Percentiles rank a stretch among this genome's conserved stretches.
These are phyloP conservation scores for Julus scanicus DNA, from an alignment of 2,888 invertebrate species.

Conservation along the genomic window DNA sequence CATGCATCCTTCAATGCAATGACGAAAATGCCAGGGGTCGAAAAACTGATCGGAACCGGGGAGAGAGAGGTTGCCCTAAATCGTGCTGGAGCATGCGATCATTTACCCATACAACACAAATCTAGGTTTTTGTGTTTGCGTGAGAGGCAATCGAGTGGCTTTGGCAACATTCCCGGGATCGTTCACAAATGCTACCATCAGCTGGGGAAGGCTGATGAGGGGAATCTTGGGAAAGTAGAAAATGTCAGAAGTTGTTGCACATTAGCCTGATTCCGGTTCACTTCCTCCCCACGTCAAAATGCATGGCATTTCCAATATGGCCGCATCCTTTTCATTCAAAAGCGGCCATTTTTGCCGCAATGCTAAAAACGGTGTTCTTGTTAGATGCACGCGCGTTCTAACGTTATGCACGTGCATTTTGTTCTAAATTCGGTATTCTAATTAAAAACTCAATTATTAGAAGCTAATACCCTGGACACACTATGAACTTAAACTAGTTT, in stretches of 20 bases:
- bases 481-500: no score
- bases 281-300: no score
- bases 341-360: no score
- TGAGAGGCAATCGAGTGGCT: neutral
- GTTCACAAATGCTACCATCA: neutral
- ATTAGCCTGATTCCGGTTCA: no score
- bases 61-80: neutral
- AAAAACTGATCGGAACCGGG: slow-evolving; percentile 33
- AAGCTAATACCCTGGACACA: no score
- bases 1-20: neutral
- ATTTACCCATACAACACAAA: neutral
- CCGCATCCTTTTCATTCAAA: no score
- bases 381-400: no score
- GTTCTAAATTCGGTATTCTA: no score
- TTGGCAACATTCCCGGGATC: neutral
- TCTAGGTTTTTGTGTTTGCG: slow-evolving; percentile 15
- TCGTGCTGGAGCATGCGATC: neutral
- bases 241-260: neutral
- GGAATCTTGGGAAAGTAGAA: neutral
- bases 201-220: neutral
- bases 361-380: no score
- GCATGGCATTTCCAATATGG: no score
- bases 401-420: no score
- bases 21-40: slow-evolving; percentile 13
- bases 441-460: no score